A percentile compares a stretch with the other conserved stretches of the same genome.
These are phyloP conservation scores for Elymnias hypermnestra DNA, from an alignment of 1,140 invertebrate genomes.

Conservation along the genomic window DNA sequence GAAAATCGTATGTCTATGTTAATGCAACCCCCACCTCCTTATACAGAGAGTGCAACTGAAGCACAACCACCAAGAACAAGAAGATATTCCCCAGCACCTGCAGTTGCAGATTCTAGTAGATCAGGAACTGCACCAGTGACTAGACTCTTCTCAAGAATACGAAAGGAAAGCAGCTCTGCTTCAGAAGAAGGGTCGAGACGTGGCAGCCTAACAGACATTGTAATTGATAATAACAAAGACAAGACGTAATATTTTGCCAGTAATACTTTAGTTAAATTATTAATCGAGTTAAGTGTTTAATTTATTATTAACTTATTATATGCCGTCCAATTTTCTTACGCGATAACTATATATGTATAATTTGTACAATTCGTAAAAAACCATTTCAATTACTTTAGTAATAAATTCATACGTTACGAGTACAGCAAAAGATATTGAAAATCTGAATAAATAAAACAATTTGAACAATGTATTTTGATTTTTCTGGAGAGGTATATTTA, in stretches of 20 bases:
- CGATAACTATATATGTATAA: no score
- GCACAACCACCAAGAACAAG: slow-evolving; percentile 44
- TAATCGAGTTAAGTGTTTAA: slow-evolving; percentile 38
- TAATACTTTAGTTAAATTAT: slow-evolving; percentile 40
- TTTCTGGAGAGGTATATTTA: no score
- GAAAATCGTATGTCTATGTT: slow-evolving; percentile 65
- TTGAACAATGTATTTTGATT: no score
- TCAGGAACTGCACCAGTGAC: slow-evolving; percentile 50
- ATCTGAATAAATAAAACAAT: no score
- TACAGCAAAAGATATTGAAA: no score
- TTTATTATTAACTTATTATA: slow-evolving; percentile 27
- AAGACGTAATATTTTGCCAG: slow-evolving; percentile 55
- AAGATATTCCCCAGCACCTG: slow-evolving; percentile 59
- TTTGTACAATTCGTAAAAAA: no score
- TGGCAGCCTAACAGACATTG: slow-evolving; percentile 62
- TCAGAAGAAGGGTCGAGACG: slow-evolving; percentile 49
- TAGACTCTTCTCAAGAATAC: slow-evolving; percentile 55
- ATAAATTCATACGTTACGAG: no score
- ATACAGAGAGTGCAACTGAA: slow-evolving; percentile 44
- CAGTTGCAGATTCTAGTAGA: slow-evolving; percentile 34
- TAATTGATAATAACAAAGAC: slow-evolving; percentile 64
- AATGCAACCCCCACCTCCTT: slow-evolving; percentile 57
- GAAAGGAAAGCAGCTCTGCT: slow-evolving; percentile 54
- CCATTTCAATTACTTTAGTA: no score
- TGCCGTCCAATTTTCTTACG: slow-evolving; percentile 46